Evolutionary conservation across 2,797 vertebrate genomes (phyloP).

Genomic region (Cheirogaleus major): DNA sequence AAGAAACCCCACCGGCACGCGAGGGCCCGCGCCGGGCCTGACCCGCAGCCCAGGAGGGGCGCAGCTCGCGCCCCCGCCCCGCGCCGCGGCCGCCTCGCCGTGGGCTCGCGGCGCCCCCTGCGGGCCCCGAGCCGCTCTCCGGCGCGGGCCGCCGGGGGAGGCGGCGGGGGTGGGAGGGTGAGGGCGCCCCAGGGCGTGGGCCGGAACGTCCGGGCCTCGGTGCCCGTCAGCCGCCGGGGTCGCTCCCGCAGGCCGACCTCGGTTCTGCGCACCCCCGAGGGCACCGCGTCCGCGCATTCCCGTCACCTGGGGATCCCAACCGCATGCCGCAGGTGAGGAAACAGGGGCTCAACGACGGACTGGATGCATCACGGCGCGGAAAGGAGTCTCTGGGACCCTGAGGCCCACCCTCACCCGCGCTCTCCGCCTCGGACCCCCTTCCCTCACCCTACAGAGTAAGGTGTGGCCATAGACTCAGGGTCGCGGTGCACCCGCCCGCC

Average conservation of each 20-base stretch:
- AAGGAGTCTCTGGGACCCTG: background rate
- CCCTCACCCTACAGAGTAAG: background rate
- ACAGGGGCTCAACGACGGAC: background rate
- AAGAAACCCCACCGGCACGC: background rate
- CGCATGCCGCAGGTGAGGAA: background rate
- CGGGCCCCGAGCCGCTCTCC: background rate
- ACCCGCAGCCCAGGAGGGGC: accelerated
- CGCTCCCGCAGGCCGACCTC: background rate
- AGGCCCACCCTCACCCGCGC: background rate
- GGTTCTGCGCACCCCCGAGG: background rate
- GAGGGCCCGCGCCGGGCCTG: accelerated
- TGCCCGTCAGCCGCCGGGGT: too few relatives aligned
- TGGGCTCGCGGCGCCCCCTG: slow-evolving; percentile 54
- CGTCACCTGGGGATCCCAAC: background rate
- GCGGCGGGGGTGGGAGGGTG: too few relatives aligned
- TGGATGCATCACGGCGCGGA: background rate
- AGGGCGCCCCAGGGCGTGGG: background rate
- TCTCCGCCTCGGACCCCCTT: too few relatives aligned
- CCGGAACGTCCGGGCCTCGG: background rate
- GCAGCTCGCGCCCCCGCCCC: accelerated
- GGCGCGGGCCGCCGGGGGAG: accelerated
- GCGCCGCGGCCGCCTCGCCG: accelerated
- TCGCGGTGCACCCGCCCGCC: background rate
- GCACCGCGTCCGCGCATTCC: background rate
- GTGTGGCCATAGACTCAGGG: background rate